phyloP scores from a whole-genome alignment of 1,140 invertebrate species.

The Drosophila punjabiensis region DNA sequence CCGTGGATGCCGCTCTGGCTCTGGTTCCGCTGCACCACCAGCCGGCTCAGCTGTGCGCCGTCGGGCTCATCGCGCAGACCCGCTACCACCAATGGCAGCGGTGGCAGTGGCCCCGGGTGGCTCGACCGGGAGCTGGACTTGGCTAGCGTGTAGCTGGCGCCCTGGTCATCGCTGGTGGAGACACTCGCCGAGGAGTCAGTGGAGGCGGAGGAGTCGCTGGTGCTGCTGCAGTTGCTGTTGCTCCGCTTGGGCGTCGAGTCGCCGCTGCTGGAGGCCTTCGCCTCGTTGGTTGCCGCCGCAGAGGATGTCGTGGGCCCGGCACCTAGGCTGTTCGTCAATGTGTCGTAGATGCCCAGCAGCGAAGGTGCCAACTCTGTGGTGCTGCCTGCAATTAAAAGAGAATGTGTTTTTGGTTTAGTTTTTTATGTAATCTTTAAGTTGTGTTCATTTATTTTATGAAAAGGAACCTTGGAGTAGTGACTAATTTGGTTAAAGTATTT shows the following conservation, averaged over 20 bases:
- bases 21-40: conserved; percentile 54
- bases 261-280: conserved; percentile 43
- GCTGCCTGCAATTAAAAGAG: conserved; percentile 85
- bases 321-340: conserved; percentile 68
- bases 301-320: conserved; percentile 28
- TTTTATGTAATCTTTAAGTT: background rate
- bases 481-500: conserved; percentile 17
- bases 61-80: conserved; percentile 72
- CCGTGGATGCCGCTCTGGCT: conserved; percentile 57
- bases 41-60: conserved; percentile 69
- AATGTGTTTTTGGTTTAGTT: background rate
- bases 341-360: conserved; percentile 87
- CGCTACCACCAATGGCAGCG: conserved; percentile 52
- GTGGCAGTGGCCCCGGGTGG: conserved; percentile 13
- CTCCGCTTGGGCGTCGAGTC: conserved; percentile 67
- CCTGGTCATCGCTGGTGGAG: conserved; percentile 65
- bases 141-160: conserved; percentile 59
- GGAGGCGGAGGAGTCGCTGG: conserved; percentile 46
- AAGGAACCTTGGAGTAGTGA: conserved; percentile 6
- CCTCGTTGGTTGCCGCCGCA: conserved; percentile 37
- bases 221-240: conserved; percentile 64
- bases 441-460: background rate
- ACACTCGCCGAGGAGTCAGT: conserved; percentile 34
- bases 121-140: conserved; percentile 32
- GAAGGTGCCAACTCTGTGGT: conserved; percentile 87